phyloP scores from a whole-genome alignment of 2,113 vertebrate genomes.

The Apodemus speciosus region DNA sequence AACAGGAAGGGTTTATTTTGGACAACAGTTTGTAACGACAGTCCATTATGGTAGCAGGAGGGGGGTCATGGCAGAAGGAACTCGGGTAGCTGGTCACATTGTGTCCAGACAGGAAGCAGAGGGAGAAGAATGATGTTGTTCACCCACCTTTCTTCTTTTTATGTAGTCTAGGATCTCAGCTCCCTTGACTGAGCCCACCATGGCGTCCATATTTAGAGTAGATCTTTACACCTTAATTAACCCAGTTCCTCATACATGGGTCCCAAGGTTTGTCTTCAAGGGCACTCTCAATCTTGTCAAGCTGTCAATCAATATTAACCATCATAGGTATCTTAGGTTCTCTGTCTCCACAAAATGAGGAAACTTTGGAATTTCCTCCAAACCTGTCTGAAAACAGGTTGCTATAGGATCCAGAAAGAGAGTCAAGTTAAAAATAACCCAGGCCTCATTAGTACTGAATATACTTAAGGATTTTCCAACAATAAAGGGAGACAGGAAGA shows the following conservation, averaged over 20 bases:
- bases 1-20: neutral
- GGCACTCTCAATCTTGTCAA: neutral
- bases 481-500: neutral
- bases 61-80: neutral
- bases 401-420: neutral
- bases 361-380: neutral
- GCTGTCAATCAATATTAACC: neutral
- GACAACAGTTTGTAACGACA: neutral
- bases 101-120: neutral
- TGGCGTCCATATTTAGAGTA: neutral
- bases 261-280: neutral
- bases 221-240: neutral
- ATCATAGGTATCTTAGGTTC: neutral
- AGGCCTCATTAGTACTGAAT: neutral
- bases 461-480: neutral
- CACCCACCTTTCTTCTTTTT: neutral
- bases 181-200: too few relatives aligned
- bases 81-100: neutral
- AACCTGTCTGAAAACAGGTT: neutral
- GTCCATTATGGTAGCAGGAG: too few relatives aligned
- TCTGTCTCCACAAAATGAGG: neutral
- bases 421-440: neutral
- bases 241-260: neutral
- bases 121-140: neutral
- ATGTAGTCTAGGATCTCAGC: neutral